phyloP scores from a whole-genome alignment of 2,113 vertebrate genomes.

The Dermatemys mawii region DNA sequence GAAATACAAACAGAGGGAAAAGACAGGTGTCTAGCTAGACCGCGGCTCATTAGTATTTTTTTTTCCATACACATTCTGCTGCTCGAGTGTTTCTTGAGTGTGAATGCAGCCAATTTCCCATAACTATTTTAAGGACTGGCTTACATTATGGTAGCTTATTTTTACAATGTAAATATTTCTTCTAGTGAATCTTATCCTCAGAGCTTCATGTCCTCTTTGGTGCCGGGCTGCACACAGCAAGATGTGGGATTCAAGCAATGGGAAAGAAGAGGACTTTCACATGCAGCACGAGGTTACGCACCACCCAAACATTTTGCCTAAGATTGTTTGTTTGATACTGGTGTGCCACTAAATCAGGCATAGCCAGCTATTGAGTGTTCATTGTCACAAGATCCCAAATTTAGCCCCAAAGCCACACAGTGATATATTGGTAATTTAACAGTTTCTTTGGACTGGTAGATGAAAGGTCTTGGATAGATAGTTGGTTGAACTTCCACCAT shows the following conservation, averaged over 20 bases:
- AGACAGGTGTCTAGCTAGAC: slow-evolving; percentile 36
- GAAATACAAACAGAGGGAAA: slow-evolving; percentile 54
- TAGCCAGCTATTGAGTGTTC: not conserved
- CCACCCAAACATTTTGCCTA: not conserved
- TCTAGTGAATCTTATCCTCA: not conserved
- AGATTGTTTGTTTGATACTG: slow-evolving; percentile 13
- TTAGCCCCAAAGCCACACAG: not conserved
- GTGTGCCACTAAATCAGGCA: not conserved
- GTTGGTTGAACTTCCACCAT: not conserved
- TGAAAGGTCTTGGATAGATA: not conserved
- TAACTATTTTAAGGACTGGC: not conserved
- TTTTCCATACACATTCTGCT: not conserved
- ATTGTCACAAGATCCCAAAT: not conserved
- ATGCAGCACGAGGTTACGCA: not conserved
- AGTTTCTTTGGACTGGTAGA: not conserved
- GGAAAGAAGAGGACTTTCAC: not conserved
- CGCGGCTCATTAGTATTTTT: slow-evolving; percentile 29
- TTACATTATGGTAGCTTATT: slow-evolving; percentile 2
- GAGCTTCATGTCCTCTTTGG: not conserved
- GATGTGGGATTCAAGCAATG: not conserved
- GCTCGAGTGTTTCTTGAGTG: slow-evolving; percentile 1
- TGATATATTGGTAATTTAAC: not conserved
- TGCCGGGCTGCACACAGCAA: not conserved
- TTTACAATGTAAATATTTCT: not conserved
- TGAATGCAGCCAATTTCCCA: not conserved